Conservation (phyloP, 1,140 invertebrate genomes). For the Neodiprion fabricii region DNA sequence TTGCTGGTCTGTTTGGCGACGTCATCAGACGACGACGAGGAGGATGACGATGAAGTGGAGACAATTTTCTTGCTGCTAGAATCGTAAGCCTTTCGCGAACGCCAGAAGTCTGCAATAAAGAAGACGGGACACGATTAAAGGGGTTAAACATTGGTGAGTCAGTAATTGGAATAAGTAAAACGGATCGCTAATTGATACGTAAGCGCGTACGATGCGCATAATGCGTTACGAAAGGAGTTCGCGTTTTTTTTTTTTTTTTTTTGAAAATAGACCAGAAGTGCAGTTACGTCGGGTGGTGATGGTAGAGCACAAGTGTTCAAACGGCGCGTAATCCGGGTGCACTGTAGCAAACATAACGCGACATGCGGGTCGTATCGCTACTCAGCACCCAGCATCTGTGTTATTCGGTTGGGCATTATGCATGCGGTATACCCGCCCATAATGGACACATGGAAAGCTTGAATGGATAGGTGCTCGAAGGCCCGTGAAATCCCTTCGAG, state of each 20-base stretch:
- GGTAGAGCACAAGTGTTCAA: too few relatives aligned
- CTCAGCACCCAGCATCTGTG: not conserved
- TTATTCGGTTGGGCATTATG: too few relatives aligned
- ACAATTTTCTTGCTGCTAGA: constrained; percentile 38
- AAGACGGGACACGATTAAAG: constrained; percentile 13
- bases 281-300: too few relatives aligned
- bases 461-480: too few relatives aligned
- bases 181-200: not conserved
- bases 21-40: constrained; percentile 28
- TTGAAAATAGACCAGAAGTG: too few relatives aligned
- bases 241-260: not conserved
- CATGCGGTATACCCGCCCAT: too few relatives aligned
- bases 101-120: constrained; percentile 55
- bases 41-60: not conserved
- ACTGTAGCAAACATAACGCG: too few relatives aligned
- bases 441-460: too few relatives aligned
- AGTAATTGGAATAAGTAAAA: not conserved
- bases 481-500: too few relatives aligned
- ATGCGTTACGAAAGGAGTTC: too few relatives aligned
- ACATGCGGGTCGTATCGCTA: not conserved
- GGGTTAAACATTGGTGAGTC: too few relatives aligned
- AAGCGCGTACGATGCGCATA: not conserved
- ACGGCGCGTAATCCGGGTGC: too few relatives aligned
- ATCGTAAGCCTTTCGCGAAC: constrained; percentile 48
- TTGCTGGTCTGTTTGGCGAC: constrained; percentile 33